Evolutionary conservation across 2,113 vertebrate species (phyloP), one percentile per base, ranked within the genome.

Genomic region (Trogon melanurus): DNA sequence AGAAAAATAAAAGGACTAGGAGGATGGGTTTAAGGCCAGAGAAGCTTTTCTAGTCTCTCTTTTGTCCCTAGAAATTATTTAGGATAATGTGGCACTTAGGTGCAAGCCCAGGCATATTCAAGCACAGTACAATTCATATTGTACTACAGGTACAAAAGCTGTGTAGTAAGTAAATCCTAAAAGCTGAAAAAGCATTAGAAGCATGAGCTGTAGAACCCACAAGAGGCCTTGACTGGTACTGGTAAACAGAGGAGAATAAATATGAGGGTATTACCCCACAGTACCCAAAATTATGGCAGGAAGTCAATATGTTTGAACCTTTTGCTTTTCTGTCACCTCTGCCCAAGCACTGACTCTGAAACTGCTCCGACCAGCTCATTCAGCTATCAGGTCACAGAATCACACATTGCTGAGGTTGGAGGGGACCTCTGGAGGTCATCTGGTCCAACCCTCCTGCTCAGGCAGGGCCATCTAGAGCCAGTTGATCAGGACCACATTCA

Each of bases 81-180:
- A 48, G 45, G 27, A 61, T 47, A 74, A 86, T 23, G 10, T 23
- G 8, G 23, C 2, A 1, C 25, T 15, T 47, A 62, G 11, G 29
- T n/a, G 50, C 41, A 71, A 71, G 36, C 38, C 56, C 27, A 32
- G 22, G 20, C 22, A 32, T 58, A 78, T 16, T 89, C 30, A 79
- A 50, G 51, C 13, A 29, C 23, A 22, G 22, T 17, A 44, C 34
- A 73, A 6, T 34, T 61, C 29, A 38, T 32, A 13, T 10, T 70
- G 41, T 48, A 26, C 47, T 74, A 19, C 50, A 44, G 0, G 0
- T 36, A 32, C 29, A 71, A 73, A 57, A 14, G 29, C 19, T 56
- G 17, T 27, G 11, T 36, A 58, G 11, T 15, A 74, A 61, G 30
- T 44, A 78, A 81, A 81, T 62, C 27, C 13, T 38, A 44, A 78